phyloP scores from a whole-genome alignment of 2,797 vertebrate genomes.

The Melanotaenia pygmaea region DNA sequence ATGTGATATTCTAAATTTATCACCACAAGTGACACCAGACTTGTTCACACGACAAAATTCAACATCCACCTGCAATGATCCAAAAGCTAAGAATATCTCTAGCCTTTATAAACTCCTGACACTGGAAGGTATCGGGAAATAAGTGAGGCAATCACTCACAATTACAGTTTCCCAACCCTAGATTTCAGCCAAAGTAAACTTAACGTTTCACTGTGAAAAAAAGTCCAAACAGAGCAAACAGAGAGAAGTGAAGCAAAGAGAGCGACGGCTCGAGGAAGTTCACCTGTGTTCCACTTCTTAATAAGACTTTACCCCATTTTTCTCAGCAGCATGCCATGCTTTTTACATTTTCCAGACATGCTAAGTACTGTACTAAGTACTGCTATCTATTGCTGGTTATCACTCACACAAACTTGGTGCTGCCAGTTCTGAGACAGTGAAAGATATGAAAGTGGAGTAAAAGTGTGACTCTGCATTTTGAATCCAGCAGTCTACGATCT shows the following conservation, averaged over 20 bases:
- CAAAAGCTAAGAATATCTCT: constrained; percentile 15
- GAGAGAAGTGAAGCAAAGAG: constrained; percentile 54
- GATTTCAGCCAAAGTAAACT: constrained; percentile 54
- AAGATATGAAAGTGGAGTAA: constrained; percentile 27
- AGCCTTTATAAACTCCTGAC: constrained; percentile 36
- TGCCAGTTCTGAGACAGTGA: constrained; percentile 25
- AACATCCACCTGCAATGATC: not conserved
- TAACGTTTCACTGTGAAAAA: constrained; percentile 36
- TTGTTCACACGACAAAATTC: not conserved
- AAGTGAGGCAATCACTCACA: constrained; percentile 54
- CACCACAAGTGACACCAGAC: not conserved
- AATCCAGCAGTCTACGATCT: constrained; percentile 28
- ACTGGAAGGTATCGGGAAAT: constrained; percentile 43
- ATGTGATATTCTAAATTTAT: not conserved
- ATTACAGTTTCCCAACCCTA: constrained; percentile 31
- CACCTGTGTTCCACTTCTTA: constrained; percentile 73
- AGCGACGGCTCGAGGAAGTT: constrained; percentile 62
- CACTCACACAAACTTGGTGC: constrained; percentile 57
- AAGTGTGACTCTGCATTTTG: constrained; percentile 50
- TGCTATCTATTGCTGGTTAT: constrained; percentile 43
- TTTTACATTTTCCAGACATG: constrained; percentile 63
- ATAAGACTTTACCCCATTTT: constrained; percentile 77
- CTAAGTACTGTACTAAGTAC: constrained; percentile 65
- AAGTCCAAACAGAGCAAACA: constrained; percentile 55
- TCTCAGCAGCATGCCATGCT: constrained; percentile 64